Percentiles rank a stretch among this genome's conserved stretches.
These are phyloP conservation scores for Scelioninae gen. 2 DNA, from an alignment of 2,888 invertebrate species.

Conservation along the genomic window DNA sequence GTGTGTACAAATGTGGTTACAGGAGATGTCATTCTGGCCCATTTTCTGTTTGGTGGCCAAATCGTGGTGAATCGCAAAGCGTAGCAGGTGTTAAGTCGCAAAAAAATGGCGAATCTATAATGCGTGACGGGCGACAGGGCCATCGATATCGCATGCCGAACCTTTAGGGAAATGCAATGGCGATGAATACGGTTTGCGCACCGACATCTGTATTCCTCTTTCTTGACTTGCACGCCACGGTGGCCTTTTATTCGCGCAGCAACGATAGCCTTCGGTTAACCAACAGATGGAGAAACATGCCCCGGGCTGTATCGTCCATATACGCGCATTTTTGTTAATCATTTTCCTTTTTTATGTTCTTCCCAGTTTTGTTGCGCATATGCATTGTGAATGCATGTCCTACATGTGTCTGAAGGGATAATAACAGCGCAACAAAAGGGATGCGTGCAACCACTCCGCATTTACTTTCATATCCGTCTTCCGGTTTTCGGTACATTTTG, in stretches of 20 bases:
- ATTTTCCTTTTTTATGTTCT: conserved; percentile 35
- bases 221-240: conserved; percentile 55
- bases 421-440: conserved; percentile 66
- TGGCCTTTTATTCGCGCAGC: conserved; percentile 52
- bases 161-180: conserved; percentile 51
- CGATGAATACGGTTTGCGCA: conserved; percentile 44
- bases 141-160: conserved; percentile 63
- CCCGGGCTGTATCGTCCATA: conserved; percentile 62
- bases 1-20: too few species aligned
- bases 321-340: conserved; percentile 63
- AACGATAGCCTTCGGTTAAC: conserved; percentile 59
- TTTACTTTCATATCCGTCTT: conserved; percentile 58
- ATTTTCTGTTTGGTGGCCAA: too few species aligned
- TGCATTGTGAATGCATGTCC: conserved; percentile 64
- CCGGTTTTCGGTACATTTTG: conserved; percentile 56
- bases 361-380: conserved; percentile 17
- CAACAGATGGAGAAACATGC: conserved; percentile 69
- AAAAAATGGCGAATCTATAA: conserved; percentile 54
- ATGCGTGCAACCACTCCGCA: conserved; percentile 62
- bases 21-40: too few species aligned
- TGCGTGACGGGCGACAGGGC: conserved; percentile 54
- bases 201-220: conserved; percentile 54
- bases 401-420: conserved; percentile 71
- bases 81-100: conserved; percentile 54
- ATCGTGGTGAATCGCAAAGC: conserved; percentile 18